phyloP scores from a whole-genome alignment of 1,140 invertebrate genomes.

The Galleria mellonella region DNA sequence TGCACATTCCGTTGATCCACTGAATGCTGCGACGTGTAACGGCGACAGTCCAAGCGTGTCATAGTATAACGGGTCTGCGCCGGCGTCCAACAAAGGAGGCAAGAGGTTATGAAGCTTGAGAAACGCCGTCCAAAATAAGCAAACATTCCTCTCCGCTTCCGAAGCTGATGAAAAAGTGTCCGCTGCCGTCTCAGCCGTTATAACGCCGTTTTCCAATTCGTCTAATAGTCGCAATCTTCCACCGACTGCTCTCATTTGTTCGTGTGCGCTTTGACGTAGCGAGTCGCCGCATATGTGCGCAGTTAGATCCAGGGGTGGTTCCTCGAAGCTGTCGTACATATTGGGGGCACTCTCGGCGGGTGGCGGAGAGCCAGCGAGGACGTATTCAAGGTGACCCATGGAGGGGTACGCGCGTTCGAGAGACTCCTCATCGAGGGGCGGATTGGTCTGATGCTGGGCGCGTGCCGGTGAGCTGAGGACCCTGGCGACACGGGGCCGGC shows the following conservation, averaged over 20 bases:
- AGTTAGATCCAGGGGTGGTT: slow-evolving; percentile 80
- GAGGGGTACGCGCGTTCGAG: slow-evolving; percentile 79
- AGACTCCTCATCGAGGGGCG: slow-evolving; percentile 73
- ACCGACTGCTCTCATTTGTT: slow-evolving; percentile 80
- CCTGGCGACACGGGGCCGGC: slow-evolving; percentile 36
- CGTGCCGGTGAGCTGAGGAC: slow-evolving; percentile 44
- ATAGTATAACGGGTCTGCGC: slow-evolving; percentile 80
- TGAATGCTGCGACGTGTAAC: slow-evolving; percentile 85
- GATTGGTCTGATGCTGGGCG: slow-evolving; percentile 21
- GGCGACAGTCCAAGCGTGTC: slow-evolving; percentile 82
- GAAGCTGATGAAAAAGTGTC: slow-evolving; percentile 73
- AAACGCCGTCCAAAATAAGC: slow-evolving; percentile 82
- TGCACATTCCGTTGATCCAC: slow-evolving; percentile 82
- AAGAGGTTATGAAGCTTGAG: slow-evolving; percentile 80
- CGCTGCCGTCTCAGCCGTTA: slow-evolving; percentile 73
- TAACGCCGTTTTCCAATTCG: slow-evolving; percentile 80
- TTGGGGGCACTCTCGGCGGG: slow-evolving; percentile 83
- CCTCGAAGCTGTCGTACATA: slow-evolving; percentile 84
- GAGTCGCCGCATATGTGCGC: slow-evolving; percentile 84
- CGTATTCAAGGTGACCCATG: slow-evolving; percentile 80
- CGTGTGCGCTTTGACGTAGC: slow-evolving; percentile 80
- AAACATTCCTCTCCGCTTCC: slow-evolving; percentile 79
- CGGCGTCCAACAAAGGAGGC: slow-evolving; percentile 75
- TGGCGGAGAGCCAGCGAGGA: slow-evolving; percentile 83
- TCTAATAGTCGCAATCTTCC: slow-evolving; percentile 80